These are phyloP conservation scores for Glandiceps talaboti DNA, from an alignment of 53 echinoderm and acorn worm species.

Conservation along the genomic window DNA sequence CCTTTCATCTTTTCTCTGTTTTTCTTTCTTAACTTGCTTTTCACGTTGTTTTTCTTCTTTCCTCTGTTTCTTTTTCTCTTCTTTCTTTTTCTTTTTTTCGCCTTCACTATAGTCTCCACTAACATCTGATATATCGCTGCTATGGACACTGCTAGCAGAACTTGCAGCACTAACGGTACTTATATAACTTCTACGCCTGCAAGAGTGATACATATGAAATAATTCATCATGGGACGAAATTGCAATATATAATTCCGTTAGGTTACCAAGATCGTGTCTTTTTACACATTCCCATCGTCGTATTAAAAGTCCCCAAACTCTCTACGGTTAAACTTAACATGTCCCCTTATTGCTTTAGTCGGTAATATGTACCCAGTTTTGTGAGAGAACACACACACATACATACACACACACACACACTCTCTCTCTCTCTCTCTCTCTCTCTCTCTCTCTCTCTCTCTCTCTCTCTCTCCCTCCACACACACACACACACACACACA, in stretches of 20 bases:
- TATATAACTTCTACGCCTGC: conserved; percentile 16
- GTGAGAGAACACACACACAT: too few relatives aligned
- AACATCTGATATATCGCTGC: conserved; percentile 55
- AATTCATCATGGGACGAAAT: too few relatives aligned
- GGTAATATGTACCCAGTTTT: too few relatives aligned
- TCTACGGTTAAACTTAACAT: too few relatives aligned
- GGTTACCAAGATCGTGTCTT: too few relatives aligned
- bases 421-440: conserved; percentile 1
- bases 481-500: too few relatives aligned
- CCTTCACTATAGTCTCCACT: conserved; percentile 26
- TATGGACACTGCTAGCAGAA: conserved; percentile 31
- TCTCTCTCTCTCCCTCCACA: too few relatives aligned
- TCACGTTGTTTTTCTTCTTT: conserved; percentile 40
- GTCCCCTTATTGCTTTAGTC: too few relatives aligned
- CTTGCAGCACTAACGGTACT: conserved; percentile 38
- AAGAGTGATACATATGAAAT: background rate
- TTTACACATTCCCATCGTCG: too few relatives aligned
- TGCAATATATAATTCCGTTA: too few relatives aligned
- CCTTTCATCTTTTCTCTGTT: conserved; percentile 21
- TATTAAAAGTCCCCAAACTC: too few relatives aligned
- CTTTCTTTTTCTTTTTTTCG: conserved; percentile 29
- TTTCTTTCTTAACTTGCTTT: conserved; percentile 29
- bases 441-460: conserved; percentile 3
- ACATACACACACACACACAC: conserved; percentile 3
- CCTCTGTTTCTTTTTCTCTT: conserved; percentile 16